phyloP scores from a whole-genome alignment of 1,140 invertebrate genomes.

The Drosophila erecta region DNA sequence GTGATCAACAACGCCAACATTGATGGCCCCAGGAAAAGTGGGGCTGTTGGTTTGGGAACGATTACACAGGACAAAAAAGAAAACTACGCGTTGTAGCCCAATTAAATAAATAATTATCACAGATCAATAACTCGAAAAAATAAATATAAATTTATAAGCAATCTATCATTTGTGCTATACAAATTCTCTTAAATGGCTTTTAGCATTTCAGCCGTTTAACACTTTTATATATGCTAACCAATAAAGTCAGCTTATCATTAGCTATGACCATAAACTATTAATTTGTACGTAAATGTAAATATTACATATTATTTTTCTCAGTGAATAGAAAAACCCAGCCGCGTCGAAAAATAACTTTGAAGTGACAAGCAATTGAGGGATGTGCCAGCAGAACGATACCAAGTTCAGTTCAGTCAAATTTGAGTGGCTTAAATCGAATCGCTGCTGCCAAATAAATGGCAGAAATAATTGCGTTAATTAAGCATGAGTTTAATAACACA shows the following conservation, averaged over 20 bases:
- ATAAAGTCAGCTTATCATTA: no score
- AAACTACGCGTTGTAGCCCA: no score
- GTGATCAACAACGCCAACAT: conserved; percentile 66
- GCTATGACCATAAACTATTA: no score
- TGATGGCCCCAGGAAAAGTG: conserved; percentile 51
- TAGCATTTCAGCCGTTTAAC: no score
- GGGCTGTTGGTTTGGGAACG: background rate
- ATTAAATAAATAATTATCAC: background rate
- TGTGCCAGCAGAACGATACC: background rate
- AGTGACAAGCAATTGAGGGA: conserved; percentile 40
- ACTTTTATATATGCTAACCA: no score
- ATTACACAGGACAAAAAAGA: background rate
- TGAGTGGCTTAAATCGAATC: conserved; percentile 33
- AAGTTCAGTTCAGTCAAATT: conserved; percentile 1
- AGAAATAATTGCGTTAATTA: conserved; percentile 77
- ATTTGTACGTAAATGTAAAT: no score
- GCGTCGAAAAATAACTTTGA: conserved; percentile 60
- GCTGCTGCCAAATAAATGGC: conserved; percentile 48
- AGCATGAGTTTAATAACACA: conserved; percentile 53
- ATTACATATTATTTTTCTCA: background rate
- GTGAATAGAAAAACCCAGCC: conserved; percentile 21
- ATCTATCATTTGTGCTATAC: no score
- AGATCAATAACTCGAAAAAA: no score
- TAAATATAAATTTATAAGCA: no score
- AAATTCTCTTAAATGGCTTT: no score